Evolutionary conservation across 2,113 vertebrate species (phyloP), one percentile per base, ranked within the genome.

Genomic region (Progne subis): DNA sequence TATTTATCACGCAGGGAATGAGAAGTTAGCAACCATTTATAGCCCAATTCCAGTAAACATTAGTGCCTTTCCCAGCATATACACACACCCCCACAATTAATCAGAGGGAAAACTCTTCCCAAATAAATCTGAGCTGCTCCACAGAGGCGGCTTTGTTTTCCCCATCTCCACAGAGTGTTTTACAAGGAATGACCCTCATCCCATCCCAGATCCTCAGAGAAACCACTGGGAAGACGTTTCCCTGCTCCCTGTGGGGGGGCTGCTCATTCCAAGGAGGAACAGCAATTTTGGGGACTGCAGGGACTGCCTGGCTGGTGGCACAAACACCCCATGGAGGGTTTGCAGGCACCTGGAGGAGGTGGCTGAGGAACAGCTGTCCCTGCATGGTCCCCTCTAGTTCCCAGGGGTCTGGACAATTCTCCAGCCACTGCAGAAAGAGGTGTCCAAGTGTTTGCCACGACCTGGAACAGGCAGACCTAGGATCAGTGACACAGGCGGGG

Each of bases 41-140:
- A 92, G 87, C 20, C 67, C 89, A 46, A 53, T 96, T 94, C 95
- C 94, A 89, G 92, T 84, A 94, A 97, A 94, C 82, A 96, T 89
- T 44, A 91, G 34, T 86, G 91, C 90, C 78, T 94, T 97, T 90
- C 94, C 95, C 94, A 94, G 88, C 92, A 91, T 23, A 88, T 52
- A 78, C 49, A 70, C 56, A 63, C 82, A 53, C 94, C 88, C 96
- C 84, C 91, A 43, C 69, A 29, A 82, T 96, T 93, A 94, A 97
- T 95, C 94, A 87, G 57, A 52, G 74, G 28, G 28, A 44, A 50
- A 92, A 86, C 21, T 72, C 95, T 55, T 64, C 60, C 46, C 44
- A 63, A 86, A 87, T 61, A 87, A 90, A 95, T 23, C 52, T 11
- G n/a, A 63, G 56, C 31, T 86, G 28, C 53, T 71, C 49, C 52